These are phyloP conservation scores for Achlya flavicornis DNA, from an alignment of 2,888 invertebrate species.

Conservation along the genomic window DNA sequence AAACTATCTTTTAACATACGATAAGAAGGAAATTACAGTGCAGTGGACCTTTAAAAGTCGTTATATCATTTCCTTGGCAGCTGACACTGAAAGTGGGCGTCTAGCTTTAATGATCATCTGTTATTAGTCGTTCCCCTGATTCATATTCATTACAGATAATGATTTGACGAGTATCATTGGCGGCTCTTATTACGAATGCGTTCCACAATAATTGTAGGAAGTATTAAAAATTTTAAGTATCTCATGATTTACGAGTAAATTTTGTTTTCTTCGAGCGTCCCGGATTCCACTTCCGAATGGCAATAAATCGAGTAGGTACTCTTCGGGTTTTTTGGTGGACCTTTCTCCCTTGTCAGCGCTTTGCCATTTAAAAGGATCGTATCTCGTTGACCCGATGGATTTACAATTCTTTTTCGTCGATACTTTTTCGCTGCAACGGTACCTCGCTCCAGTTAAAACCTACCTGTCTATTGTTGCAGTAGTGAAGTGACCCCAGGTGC, in stretches of 20 bases:
- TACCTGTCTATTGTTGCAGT: constrained; percentile 33
- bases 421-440: constrained; percentile 58
- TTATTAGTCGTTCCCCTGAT: constrained; percentile 32
- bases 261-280: constrained; percentile 39
- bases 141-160: constrained; percentile 42
- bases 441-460: constrained; percentile 51
- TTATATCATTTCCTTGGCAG: constrained; percentile 45
- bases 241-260: constrained; percentile 48
- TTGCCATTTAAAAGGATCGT: constrained; percentile 55
- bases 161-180: constrained; percentile 29
- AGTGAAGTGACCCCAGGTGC: constrained; percentile 1
- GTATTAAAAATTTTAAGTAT: constrained; percentile 43
- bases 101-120: constrained; percentile 38
- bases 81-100: constrained; percentile 36
- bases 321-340: constrained; percentile 48
- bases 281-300: constrained; percentile 41
- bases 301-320: constrained; percentile 44
- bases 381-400: constrained; percentile 58
- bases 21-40: constrained; percentile 45
- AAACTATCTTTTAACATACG: constrained; percentile 48
- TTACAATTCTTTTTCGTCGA: constrained; percentile 50
- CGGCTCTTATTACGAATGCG: constrained; percentile 35
- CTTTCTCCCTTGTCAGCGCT: constrained; percentile 52
- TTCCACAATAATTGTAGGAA: constrained; percentile 44
- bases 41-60: constrained; percentile 41